Conservation (phyloP, 2,888 invertebrate genomes). For the Ceratothoa steindachneri region DNA sequence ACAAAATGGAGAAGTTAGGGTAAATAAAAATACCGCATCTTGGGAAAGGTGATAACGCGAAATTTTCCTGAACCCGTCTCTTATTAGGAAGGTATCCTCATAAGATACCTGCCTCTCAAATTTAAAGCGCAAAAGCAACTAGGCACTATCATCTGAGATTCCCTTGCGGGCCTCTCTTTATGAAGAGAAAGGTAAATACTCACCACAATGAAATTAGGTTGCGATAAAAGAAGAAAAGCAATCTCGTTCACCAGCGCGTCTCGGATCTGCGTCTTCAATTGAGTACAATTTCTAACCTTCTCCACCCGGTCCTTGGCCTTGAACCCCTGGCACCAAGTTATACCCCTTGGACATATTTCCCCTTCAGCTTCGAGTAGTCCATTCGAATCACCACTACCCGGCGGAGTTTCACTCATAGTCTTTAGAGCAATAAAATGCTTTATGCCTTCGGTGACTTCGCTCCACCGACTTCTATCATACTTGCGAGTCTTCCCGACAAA, state of each 20-base stretch:
- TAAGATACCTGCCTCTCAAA: too few relatives aligned
- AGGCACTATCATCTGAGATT: too few relatives aligned
- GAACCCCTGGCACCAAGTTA: conserved; percentile 55
- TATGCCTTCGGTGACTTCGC: conserved; percentile 21
- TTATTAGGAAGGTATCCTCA: too few relatives aligned
- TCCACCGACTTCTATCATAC: conserved; percentile 50
- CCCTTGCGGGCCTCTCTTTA: too few relatives aligned
- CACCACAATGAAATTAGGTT: conserved; percentile 6
- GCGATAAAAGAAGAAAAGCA: background rate
- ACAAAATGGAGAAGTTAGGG: too few relatives aligned
- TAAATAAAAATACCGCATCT: too few relatives aligned
- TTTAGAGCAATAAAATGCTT: too few relatives aligned
- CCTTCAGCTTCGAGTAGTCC: background rate
- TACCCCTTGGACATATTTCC: too few relatives aligned
- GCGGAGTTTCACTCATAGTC: conserved; percentile 44
- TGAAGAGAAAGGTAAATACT: too few relatives aligned
- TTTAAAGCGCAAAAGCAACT: too few relatives aligned
- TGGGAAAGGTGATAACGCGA: too few relatives aligned
- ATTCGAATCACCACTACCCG: background rate
- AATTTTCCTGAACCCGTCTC: too few relatives aligned
- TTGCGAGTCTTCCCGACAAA: conserved; percentile 60
- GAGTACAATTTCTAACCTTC: conserved; percentile 78
- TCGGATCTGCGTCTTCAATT: conserved; percentile 65
- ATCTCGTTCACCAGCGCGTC: conserved; percentile 59
- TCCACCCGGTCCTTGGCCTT: conserved; percentile 66